A percentile compares a stretch with the other conserved stretches of the same genome.
Evolutionary conservation across 2,797 vertebrate species (phyloP).

Genomic region (Cyprinella venusta): DNA sequence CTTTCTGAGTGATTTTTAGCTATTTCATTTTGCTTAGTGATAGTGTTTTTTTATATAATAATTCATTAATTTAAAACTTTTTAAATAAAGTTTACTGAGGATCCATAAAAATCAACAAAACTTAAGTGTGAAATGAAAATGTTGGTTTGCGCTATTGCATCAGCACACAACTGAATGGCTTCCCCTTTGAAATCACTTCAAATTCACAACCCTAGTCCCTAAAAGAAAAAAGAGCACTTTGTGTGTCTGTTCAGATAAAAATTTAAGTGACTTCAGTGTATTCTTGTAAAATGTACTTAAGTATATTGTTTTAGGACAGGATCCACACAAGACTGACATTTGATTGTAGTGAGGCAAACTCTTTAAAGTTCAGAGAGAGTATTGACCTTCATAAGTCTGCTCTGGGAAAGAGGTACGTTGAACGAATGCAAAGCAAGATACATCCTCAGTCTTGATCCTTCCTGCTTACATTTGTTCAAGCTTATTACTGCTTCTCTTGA

Average conservation of each 20-base stretch:
- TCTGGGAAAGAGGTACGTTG: not conserved
- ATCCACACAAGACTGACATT: slow-evolving; percentile 23
- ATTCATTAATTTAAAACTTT: not conserved
- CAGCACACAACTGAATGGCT: not conserved
- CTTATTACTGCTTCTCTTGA: slow-evolving; percentile 17
- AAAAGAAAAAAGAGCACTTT: slow-evolving; percentile 11
- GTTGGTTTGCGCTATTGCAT: not conserved
- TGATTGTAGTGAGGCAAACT: slow-evolving; percentile 25
- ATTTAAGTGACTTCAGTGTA: not conserved
- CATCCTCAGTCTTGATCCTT: not conserved
- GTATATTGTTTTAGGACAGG: not conserved
- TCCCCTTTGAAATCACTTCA: slow-evolving; percentile 15
- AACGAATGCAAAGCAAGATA: slow-evolving; percentile 1
- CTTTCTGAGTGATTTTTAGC: not conserved
- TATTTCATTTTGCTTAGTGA: not conserved
- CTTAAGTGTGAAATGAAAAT: not conserved
- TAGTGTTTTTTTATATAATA: not conserved
- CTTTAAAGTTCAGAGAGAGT: slow-evolving; percentile 28
- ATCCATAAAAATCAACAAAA: slow-evolving; percentile 21
- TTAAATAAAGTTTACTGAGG: not conserved
- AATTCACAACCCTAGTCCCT: not conserved
- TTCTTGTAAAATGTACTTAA: slow-evolving; percentile 17
- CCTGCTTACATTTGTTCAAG: slow-evolving; percentile 2
- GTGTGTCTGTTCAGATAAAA: not conserved
- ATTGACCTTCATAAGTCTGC: slow-evolving; percentile 17